Evolutionary conservation across 2,888 invertebrate species (phyloP), one percentile per base, ranked within the genome.

Genomic region (Uloborus plumipes): DNA sequence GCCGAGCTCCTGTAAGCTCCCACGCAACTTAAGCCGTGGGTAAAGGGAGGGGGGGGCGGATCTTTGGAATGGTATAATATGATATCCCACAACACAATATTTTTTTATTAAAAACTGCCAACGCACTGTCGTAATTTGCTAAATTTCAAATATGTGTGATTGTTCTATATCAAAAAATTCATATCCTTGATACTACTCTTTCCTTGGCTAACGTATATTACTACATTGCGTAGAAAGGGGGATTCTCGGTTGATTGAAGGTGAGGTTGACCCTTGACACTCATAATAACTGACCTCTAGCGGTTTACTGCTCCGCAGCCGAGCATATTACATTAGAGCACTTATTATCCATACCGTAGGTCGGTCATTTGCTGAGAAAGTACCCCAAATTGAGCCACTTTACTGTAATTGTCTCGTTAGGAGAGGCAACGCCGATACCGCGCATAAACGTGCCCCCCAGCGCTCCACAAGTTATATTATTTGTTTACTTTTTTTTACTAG

Each of bases 381-480:
- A 39, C 55, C 39, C 81, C 62, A 76, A 76, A 82, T 70, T 70
- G 65, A 67, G 71, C 75, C 81, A 76, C 75, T 82, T 82, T 59
- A 20, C 53, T 31, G 55, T 72, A 82, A 82, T 82, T 72, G 75
- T 76, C 81, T 70, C 64, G 81, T 82, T 81, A 81, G 49, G 64
- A 71, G 53, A 53, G 64, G 65, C 65, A 74, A 74, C 26, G 50
- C 39, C 39, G 20, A 39, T 22, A 55, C 50, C 51, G 26, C 64
- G 49, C 50, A 51, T 22, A 14, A n/a, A 47, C n/a, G 49, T n/a
- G 26, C 47, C 31, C 50, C 51, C 1, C 4, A 39, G 49, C 14
- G 50, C 20, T 49, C 20, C 7, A 26, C 15, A 66, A 31, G 20
- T 50, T 20, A 39, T 9, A 39, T 39, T 39, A 39, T 39, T 39